Evolutionary conservation across 2,113 vertebrate genomes (phyloP), one percentile per base, ranked within the genome.

Genomic region (Pongo pygmaeus): DNA sequence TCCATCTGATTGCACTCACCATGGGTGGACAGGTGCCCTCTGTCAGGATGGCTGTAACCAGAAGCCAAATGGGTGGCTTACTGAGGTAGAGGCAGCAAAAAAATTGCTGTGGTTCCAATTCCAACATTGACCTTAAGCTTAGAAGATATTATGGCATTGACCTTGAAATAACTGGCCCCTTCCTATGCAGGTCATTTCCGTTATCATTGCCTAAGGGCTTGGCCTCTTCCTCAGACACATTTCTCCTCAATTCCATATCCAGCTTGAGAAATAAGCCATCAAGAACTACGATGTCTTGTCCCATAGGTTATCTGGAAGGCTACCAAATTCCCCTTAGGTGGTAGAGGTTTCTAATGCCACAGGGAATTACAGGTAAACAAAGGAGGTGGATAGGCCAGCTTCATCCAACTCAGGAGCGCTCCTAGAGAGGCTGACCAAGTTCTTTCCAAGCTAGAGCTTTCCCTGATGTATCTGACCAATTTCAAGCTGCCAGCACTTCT

Each of bases 1-100:
- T 95, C 97, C 87, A 84, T 92, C 83, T 88, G 97, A 97, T 35
- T 93, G 94, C 94, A 94, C 93, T 96, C 88, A 84, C 96, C 35
- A 5, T 57, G 84, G 94, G 95, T 72, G 91, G 96, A 88, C 97
- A 96, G 92, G 97, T 96, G 86, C 96, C 96, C 98, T 97, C 97
- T 96, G 94, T 96, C 97, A 96, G 88, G 96, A 92, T 81, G 95
- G 75, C 97, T 97, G 55, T 70, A 92, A 86, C 95, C 84, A 95
- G 92, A 89, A 94, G 79, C 93, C 98, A 96, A 96, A 52, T 80
- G 93, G 97, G 93, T 84, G 93, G 74, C 87, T 92, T 87, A 23
- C 35, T 8, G 50, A 90, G 87, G 75, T 57, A 55, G 52, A 92
- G 81, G 48, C 50, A 69, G 64, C 30, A 38, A 30, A 17, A 43